A percentile compares a stretch with the other conserved stretches of the same genome.
Conservation (phyloP, 2,888 invertebrate genomes). For the Xiphydria camelus region DNA sequence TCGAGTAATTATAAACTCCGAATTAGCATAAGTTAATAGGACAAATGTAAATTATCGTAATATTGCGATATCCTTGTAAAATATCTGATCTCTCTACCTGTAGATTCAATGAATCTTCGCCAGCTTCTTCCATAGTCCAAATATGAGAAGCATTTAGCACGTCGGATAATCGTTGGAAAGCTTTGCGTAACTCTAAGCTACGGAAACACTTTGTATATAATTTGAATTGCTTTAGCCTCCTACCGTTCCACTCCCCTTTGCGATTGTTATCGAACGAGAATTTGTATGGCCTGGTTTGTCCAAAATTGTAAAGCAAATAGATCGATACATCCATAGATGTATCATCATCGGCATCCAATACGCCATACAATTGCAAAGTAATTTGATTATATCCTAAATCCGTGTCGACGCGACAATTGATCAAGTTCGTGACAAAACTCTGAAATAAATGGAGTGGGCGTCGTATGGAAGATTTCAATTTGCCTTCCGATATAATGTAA, state of each 20-base stretch:
- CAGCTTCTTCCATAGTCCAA: constrained; percentile 22
- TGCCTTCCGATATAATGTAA: constrained; percentile 9
- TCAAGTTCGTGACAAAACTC: constrained; percentile 12
- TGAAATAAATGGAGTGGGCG: constrained; percentile 16
- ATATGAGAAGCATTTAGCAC: constrained; percentile 12
- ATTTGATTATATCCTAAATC: constrained; percentile 26
- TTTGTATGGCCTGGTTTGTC: constrained; percentile 25
- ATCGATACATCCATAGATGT: constrained; percentile 23
- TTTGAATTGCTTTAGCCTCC: constrained; percentile 11
- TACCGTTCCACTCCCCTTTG: constrained; percentile 1
- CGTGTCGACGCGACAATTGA: constrained; percentile 24
- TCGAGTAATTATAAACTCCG: no score
- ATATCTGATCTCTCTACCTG: no score
- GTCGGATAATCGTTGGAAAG: constrained; percentile 22
- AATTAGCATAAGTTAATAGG: no score
- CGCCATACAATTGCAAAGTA: constrained; percentile 21
- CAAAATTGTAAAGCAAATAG: constrained; percentile 28
- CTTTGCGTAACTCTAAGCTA: constrained; percentile 17
- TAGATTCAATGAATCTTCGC: constrained; percentile 7
- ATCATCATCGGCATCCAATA: constrained; percentile 16
- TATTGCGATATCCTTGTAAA: no score
- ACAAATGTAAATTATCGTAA: no score
- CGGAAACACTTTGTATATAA: constrained; percentile 24
- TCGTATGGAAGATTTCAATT: no score
- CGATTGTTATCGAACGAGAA: constrained; percentile 22